Base-by-base conservation (phyloP, 2,797 vertebrate genomes). In the Brachymystax lenok region DNA sequence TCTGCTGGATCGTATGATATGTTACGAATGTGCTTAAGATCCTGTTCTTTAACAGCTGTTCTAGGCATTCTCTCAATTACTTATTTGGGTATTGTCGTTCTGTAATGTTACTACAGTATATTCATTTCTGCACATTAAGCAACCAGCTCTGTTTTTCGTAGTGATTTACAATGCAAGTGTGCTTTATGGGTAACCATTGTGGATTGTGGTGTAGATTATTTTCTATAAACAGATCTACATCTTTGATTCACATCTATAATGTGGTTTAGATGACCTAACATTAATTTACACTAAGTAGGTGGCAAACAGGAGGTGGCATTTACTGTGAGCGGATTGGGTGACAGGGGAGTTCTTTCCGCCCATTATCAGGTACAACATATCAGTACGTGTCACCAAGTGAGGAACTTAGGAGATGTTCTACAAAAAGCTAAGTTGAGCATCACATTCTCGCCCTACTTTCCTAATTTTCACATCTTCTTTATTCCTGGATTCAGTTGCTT, bases 381-480 rank as follows among this genome's bases (percentile, higher is more conserved):
- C 83, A 80, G 69, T 17, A 35, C 78, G 12, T 81, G 81, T 90
- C 82, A 79, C 72, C 1, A 10, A 21, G 66, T 59, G 68, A 69
- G 87, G 77, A 87, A 85, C 83, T 66, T 78, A 83, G 82, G 85
- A 90, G 83, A 82, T 83, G 86, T 74, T 86, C 85, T 50, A 82
- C 75, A 82, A 88, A 78, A 80, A 83, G 75, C 73, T 12, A 63
- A 82, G 71, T 56, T 66, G 27, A 52, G 74, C 82, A 28, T 85
- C 75, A 80, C 71, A 83, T 74, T 77, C 72, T 69, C 21, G 81
- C 64, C 89, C 89, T 88, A 90, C 83, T 91, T 92, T 85, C 83
- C 85, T 90, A 80, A 87, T 81, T 88, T 88, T 88, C 77, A 87
- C 82, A 78, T 83, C 82, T 88, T 79, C 77, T 81, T 83, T 73